Evolutionary conservation across 2,797 vertebrate species (phyloP).

Genomic region (Microhierax caerulescens): DNA sequence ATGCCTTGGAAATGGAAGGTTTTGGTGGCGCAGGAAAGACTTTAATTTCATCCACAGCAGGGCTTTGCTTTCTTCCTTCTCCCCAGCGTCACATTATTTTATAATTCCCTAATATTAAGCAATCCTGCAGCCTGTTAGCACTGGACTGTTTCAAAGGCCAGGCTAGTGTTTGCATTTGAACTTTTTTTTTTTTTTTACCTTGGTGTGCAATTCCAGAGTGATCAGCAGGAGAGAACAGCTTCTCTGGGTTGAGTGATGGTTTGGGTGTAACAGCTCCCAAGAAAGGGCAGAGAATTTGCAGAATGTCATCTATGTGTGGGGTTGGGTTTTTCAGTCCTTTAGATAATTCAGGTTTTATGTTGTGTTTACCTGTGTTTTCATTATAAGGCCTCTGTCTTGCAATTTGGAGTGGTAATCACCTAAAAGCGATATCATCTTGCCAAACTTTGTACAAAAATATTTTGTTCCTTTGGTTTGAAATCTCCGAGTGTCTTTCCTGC

Average conservation of each 20-base stretch:
- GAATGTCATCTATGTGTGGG: conserved; percentile 53
- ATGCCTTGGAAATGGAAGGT: conserved; percentile 22
- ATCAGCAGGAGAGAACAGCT: conserved; percentile 22
- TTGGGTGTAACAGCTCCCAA: conserved; percentile 58
- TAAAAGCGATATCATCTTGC: background rate
- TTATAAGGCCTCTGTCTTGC: background rate
- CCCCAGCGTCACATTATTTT: background rate
- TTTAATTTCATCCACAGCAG: background rate
- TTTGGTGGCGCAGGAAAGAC: background rate
- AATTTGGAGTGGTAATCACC: background rate
- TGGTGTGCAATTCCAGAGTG: background rate
- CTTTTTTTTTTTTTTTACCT: conserved; percentile 9
- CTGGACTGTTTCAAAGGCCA: background rate
- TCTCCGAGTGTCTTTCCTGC: background rate
- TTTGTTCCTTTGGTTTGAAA: background rate
- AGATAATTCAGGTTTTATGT: conserved; percentile 24
- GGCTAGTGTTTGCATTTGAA: background rate
- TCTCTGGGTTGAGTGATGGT: conserved; percentile 34
- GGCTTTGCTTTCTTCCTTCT: background rate
- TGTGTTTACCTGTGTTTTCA: conserved; percentile 28
- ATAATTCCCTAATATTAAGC: background rate
- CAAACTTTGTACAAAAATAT: background rate
- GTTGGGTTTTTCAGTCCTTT: conserved; percentile 35
- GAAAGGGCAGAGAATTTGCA: conserved; percentile 55
- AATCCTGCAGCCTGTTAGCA: background rate